phyloP scores from a whole-genome alignment of 1,140 invertebrate genomes.

The Nixonia krombeini region DNA sequence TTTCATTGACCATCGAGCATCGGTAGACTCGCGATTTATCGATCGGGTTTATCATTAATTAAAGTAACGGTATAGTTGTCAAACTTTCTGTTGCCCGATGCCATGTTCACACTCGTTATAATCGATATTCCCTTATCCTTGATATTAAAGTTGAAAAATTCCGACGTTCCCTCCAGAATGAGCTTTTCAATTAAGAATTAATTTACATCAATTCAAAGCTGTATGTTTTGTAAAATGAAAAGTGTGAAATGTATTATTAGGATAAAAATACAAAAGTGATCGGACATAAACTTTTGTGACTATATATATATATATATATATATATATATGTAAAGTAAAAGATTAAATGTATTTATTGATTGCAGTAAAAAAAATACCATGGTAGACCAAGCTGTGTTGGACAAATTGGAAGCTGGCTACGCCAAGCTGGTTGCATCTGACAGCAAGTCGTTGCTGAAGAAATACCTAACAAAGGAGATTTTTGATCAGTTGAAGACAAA shows the following conservation, averaged over 20 bases:
- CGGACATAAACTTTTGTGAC: too few relatives aligned
- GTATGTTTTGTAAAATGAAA: too few relatives aligned
- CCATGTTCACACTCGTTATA: too few relatives aligned
- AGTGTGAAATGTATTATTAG: too few relatives aligned
- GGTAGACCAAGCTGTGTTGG: slow-evolving; percentile 89
- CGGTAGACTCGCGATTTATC: slow-evolving; percentile 8
- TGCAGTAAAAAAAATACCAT: slow-evolving; percentile 81
- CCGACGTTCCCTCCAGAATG: too few relatives aligned
- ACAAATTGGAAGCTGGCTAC: slow-evolving; percentile 92
- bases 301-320: slow-evolving; percentile 21
- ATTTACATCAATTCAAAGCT: too few relatives aligned
- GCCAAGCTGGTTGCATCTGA: slow-evolving; percentile 89
- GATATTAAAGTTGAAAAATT: too few relatives aligned
- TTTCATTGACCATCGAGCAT: slow-evolving; percentile 3
- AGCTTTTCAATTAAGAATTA: too few relatives aligned
- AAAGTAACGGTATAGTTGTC: too few relatives aligned
- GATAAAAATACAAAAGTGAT: too few relatives aligned
- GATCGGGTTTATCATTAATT: slow-evolving; percentile 30
- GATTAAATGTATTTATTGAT: slow-evolving; percentile 34
- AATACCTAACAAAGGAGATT: slow-evolving; percentile 90
- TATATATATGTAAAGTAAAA: background rate
- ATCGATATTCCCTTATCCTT: too few relatives aligned
- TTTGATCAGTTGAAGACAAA: slow-evolving; percentile 92
- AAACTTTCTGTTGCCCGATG: too few relatives aligned
- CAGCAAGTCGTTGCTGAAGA: slow-evolving; percentile 96